A percentile compares a stretch with the other conserved stretches of the same genome.
phyloP scores from a whole-genome alignment of 2,797 vertebrate species.

The Microtus obscurus region DNA sequence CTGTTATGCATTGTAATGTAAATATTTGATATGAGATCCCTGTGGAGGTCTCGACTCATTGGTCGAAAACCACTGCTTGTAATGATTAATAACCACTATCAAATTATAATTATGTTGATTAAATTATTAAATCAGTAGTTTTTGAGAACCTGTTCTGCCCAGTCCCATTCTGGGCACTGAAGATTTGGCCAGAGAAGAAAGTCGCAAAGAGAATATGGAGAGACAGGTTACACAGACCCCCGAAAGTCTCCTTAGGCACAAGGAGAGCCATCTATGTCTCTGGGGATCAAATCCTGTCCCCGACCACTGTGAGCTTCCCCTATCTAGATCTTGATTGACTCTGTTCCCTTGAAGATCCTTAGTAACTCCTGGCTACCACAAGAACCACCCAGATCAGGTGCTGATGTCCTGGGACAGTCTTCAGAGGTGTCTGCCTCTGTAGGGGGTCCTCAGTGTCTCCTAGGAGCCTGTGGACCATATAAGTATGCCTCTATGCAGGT shows the following conservation, averaged over 20 bases:
- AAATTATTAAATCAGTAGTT: background rate
- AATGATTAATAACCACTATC: background rate
- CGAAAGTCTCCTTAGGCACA: background rate
- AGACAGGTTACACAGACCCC: background rate
- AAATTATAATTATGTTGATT: background rate
- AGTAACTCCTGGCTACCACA: rapidly evolving
- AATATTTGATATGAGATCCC: background rate
- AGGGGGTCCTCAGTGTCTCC: background rate
- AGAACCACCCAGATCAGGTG: background rate
- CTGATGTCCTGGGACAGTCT: background rate
- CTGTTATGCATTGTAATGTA: background rate
- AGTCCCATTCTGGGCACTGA: background rate
- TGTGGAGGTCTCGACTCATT: background rate
- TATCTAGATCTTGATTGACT: background rate
- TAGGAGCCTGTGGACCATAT: background rate
- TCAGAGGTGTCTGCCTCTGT: background rate
- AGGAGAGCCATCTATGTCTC: background rate
- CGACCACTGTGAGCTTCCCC: background rate
- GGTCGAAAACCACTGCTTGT: background rate
- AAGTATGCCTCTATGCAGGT: background rate
- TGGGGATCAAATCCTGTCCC: no score
- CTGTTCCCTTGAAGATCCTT: background rate
- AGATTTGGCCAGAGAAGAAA: background rate
- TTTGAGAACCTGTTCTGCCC: background rate
- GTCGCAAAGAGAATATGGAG: background rate